Base-by-base conservation (phyloP, 2,113 vertebrate genomes). In the Mesembrinibis cayennensis region DNA sequence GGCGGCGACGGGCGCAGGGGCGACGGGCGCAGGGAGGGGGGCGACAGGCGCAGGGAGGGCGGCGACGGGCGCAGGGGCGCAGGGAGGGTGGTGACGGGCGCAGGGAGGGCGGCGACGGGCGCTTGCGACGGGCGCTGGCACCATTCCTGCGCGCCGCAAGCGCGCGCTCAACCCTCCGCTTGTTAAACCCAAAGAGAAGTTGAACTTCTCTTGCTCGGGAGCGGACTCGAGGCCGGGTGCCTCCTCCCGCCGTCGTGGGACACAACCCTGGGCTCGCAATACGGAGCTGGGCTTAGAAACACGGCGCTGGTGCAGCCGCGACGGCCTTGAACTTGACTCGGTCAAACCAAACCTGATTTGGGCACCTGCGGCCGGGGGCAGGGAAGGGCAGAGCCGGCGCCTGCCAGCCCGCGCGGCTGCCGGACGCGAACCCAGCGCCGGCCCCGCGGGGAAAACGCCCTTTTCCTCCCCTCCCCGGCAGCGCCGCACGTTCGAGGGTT, bases 161-260 rank as follows among this genome's bases (percentile, higher is more conserved):
- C 10, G 40, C 10, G 40, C 40, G 8, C 27, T 19, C 36, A 50
- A 55, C 4, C 21, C 13, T 40, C 40, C 36, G 1, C 8, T 8
- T 3, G 12, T 21, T 42, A 12, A 16, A 49, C n/a, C 8, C 0
- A 1, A 42, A 3, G 42, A 26, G 42, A 10, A 34, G 12, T 5
- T 34, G 16, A 59, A 34, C 34, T 40, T n/a, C 32, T 21, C 22
- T 32, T 0, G 3, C 42, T 5, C 3, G 11, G 72, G 13, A 38
- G 19, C 4, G 3, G 40, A 5, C 21, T 3, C 0, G 1, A 3
- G 3, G 15, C 50, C 4, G 3, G 0, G 16, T 3, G 11, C 45
- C 32, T 12, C 18, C 34, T 45, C 45, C 67, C 13, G 0, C 22
- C 40, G 1, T 16, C 20, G 56, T 0, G 2, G 17, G 16, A 7